A percentile compares a stretch with the other conserved stretches of the same genome.
Evolutionary conservation across 2,888 invertebrate genomes (phyloP).

Genomic region (Limenitis arthemis): DNA sequence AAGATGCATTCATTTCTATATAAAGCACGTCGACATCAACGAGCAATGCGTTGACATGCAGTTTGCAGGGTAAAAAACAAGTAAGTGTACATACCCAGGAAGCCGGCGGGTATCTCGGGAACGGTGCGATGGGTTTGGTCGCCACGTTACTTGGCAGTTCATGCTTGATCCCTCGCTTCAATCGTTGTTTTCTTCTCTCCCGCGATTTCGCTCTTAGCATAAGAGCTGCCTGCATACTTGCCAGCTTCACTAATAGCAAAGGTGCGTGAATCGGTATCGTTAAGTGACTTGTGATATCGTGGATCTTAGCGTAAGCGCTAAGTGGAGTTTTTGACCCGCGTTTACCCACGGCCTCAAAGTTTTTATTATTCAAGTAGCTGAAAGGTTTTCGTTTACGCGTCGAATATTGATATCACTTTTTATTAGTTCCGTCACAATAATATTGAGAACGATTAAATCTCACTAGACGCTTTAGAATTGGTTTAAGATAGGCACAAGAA

Average conservation of each 20-base stretch:
- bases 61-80: constrained; percentile 6
- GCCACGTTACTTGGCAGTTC: constrained; percentile 91
- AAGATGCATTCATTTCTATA: constrained; percentile 15
- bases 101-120: constrained; percentile 89
- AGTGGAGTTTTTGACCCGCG: constrained; percentile 37
- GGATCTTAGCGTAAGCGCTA: constrained; percentile 29
- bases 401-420: constrained; percentile 48
- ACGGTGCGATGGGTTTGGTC: constrained; percentile 88
- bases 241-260: constrained; percentile 48
- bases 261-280: constrained; percentile 13
- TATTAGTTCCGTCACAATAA: constrained; percentile 55
- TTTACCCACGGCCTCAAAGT: constrained; percentile 49
- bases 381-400: constrained; percentile 14
- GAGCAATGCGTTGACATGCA: constrained; percentile 24
- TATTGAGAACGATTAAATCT: constrained; percentile 44
- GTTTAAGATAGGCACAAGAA: constrained; percentile 64
- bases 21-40: constrained; percentile 18
- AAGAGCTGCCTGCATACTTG: constrained; percentile 94
- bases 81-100: constrained; percentile 74
- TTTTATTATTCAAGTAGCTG: constrained; percentile 12
- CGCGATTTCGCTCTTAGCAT: constrained; percentile 93
- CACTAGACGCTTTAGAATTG: constrained; percentile 56
- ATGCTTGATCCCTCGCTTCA: constrained; percentile 79
- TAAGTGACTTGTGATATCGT: constrained; percentile 20
- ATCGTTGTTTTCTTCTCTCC: constrained; percentile 85